Conservation (phyloP, 2,888 invertebrate species). For the Clitarchus hookeri region DNA sequence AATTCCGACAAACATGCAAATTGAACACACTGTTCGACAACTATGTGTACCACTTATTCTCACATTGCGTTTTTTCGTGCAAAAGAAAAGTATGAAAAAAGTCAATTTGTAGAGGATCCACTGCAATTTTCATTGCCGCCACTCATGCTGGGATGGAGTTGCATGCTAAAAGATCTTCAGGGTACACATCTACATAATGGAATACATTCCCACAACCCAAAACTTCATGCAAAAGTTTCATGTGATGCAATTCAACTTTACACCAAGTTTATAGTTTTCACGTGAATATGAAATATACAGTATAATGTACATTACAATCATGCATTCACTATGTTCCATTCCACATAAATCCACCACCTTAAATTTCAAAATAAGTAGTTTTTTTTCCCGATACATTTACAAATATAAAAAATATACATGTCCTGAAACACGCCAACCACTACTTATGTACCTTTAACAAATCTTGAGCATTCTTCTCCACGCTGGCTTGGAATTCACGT, state of each 20-base stretch:
- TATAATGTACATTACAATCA: not conserved
- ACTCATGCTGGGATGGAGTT: not conserved
- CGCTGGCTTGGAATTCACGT: not conserved
- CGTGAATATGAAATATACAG: not conserved
- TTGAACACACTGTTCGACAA: not conserved
- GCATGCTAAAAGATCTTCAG: not conserved
- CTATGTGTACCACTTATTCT: not conserved
- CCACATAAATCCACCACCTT: not conserved
- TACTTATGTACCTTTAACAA: not conserved
- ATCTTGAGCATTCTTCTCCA: not conserved
- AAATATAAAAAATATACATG: not conserved
- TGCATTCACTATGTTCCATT: not conserved
- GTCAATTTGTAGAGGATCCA: not conserved
- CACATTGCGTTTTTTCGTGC: not conserved
- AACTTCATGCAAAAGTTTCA: not conserved
- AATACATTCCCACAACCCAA: not conserved
- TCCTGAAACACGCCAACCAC: not conserved
- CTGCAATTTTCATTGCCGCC: not conserved
- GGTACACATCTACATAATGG: not conserved
- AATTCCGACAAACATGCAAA: not conserved
- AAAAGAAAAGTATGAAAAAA: not conserved
- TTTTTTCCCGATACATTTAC: not conserved
- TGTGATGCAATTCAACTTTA: not conserved
- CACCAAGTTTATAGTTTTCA: not conserved
- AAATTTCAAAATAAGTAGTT: not conserved